These are phyloP conservation scores for Sarcophaga carnaria DNA, from an alignment of 2,888 invertebrate species.

Conservation along the genomic window DNA sequence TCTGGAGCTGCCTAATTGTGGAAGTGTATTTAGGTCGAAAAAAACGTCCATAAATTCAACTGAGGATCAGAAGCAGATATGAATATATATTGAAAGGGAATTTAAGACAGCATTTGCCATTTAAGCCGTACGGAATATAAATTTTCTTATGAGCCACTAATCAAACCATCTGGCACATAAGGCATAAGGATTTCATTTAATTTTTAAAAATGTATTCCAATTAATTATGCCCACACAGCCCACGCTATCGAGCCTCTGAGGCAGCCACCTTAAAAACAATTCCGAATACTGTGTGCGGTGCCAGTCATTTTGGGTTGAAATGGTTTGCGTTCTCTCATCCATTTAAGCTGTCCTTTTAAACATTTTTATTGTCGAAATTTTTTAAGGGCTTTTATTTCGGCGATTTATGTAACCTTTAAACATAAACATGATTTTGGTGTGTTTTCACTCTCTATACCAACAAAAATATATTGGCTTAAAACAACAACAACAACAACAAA, in stretches of 20 bases:
- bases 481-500: background rate
- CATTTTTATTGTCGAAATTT: slow-evolving; percentile 65
- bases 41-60: no score
- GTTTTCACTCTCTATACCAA: slow-evolving; percentile 53
- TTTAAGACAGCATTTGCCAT: no score
- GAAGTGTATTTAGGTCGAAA: no score
- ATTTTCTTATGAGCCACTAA: no score
- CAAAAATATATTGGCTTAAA: slow-evolving; percentile 16
- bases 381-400: slow-evolving; percentile 58
- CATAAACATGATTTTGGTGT: slow-evolving; percentile 69
- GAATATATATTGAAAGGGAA: no score
- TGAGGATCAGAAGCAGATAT: no score
- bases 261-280: slow-evolving; percentile 39
- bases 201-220: no score
- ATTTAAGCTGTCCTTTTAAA: slow-evolving; percentile 66
- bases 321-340: slow-evolving; percentile 27
- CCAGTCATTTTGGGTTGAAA: background rate
- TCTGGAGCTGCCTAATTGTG: no score
- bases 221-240: background rate
- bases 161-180: no score
- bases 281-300: slow-evolving; percentile 40
- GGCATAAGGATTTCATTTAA: no score
- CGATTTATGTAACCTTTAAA: slow-evolving; percentile 67
- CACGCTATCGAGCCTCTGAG: slow-evolving; percentile 17
- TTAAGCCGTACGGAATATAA: no score